Base-by-base conservation (phyloP, 2,888 invertebrate genomes). In the Stictocephala bisonia region DNA sequence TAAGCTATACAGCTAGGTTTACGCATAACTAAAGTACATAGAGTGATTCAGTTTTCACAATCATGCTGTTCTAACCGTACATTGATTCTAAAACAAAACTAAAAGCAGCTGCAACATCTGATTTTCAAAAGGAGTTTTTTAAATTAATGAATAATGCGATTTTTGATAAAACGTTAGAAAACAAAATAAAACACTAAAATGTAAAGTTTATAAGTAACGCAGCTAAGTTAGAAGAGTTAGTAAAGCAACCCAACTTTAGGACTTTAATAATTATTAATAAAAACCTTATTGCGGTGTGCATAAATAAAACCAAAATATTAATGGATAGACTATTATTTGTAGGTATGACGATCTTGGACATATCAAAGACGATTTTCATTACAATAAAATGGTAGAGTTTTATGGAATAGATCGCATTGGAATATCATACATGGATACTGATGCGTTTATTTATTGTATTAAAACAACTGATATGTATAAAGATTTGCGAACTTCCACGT, bases 71-170 rank as follows among this genome's bases (percentile, higher is more conserved):
- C 35, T 78, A 80, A 72, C 72, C 74, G 27, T 80, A 80, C 74
- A 77, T 82, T 29, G 74, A 77, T 66, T 71, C 78, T 41, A 79
- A 77, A 50, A 75, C 73, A 22, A 26, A 20, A 51, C n/a, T 15
- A 64, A 51, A 64, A 44, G 74, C 67, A 74, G 31, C 79, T 75
- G 78, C 83, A 2, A 78, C n/a, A 35, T 80, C 80, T 35, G 79
- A 81, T n/a, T 84, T 83, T 78, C 80, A 83, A 76, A 84, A 83
- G 80, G 68, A 48, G 20, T 68, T 68, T 26, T 68, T 50, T 51
- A 68, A 68, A n/a, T 20, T 44, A 18, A 68, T 68, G 50, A 68
- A 68, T 29, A 68, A 68, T 51, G 27, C 68, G 6, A 31, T 68
- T n/a, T 68, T 50, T 24, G 68, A 29, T 11, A 68, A 68, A 68